phyloP scores from a whole-genome alignment of 2,888 invertebrate species.

The Exocentrus adspersus region DNA sequence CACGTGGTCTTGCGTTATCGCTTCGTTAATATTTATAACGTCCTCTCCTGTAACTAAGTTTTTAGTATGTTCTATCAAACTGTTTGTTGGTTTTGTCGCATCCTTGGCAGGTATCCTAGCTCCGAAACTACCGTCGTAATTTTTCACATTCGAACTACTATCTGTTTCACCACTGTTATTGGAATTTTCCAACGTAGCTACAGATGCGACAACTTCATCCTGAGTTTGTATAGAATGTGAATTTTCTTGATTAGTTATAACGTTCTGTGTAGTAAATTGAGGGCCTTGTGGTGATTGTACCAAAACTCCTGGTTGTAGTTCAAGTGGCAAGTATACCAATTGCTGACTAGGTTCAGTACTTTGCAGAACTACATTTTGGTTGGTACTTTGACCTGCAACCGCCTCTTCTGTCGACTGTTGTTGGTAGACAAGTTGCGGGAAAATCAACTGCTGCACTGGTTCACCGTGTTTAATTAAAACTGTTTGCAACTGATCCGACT shows the following conservation, averaged over 20 bases:
- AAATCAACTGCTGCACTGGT: conserved; percentile 21
- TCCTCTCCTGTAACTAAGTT: conserved; percentile 73
- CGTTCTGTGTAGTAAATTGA: neutral
- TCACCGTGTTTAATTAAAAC: conserved; percentile 25
- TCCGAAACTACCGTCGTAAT: conserved; percentile 49
- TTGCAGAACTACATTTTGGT: conserved; percentile 37
- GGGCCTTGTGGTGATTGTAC: neutral
- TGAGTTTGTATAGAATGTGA: neutral
- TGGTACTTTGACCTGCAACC: conserved; percentile 27
- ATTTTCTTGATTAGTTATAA: neutral
- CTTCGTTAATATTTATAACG: conserved; percentile 71
- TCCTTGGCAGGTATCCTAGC: conserved; percentile 49
- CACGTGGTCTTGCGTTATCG: conserved; percentile 49
- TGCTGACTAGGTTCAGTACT: conserved; percentile 42
- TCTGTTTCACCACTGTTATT: conserved; percentile 7
- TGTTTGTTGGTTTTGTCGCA: conserved; percentile 58
- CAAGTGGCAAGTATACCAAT: conserved; percentile 15
- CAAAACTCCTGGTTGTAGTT: neutral
- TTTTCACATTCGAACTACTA: neutral
- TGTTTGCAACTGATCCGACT: conserved; percentile 23
- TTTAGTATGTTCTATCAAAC: conserved; percentile 69
- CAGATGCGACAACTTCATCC: conserved; percentile 21
- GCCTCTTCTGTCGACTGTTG: conserved; percentile 37
- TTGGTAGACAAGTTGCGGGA: conserved; percentile 22
- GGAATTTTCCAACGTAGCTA: conserved; percentile 30